These are phyloP conservation scores for Drosophila mayaguana DNA, from an alignment of 2,888 invertebrate genomes.

Conservation along the genomic window DNA sequence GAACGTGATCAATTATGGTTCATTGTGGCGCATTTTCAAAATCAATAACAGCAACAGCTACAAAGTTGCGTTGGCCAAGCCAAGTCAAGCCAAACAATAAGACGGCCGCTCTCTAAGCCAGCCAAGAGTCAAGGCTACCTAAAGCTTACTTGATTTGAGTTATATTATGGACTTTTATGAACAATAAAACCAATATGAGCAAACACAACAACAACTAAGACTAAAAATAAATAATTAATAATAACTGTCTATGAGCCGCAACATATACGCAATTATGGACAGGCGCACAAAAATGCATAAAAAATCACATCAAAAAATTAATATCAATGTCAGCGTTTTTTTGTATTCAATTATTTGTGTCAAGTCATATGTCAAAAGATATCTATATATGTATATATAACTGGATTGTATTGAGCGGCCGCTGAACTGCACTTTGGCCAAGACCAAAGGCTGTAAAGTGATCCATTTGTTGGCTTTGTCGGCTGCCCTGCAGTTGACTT, in stretches of 20 bases:
- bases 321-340: conserved; percentile 53
- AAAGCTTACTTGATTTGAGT: conserved; percentile 37
- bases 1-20: conserved; percentile 80
- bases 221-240: conserved; percentile 78
- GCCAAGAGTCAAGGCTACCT: conserved; percentile 71
- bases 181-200: conserved; percentile 14
- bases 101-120: conserved; percentile 26
- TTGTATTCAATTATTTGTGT: conserved; percentile 27
- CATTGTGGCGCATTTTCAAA: conserved; percentile 76
- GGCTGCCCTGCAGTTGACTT: conserved; percentile 41
- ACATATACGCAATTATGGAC: conserved; percentile 64
- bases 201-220: conserved; percentile 4
- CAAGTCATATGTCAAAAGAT: conserved; percentile 25
- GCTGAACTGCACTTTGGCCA: conserved; percentile 36
- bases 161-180: conserved; percentile 5
- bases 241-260: conserved; percentile 66
- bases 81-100: conserved; percentile 39
- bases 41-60: conserved; percentile 65
- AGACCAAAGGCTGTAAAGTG: conserved; percentile 36
- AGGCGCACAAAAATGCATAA: conserved; percentile 64
- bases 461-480: conserved; percentile 45
- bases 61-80: conserved; percentile 39
- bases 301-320: conserved; percentile 58
- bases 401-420: conserved; percentile 18
- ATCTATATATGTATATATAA: conserved; percentile 16